Base-by-base conservation (phyloP, 1,140 invertebrate genomes). In the Hydropsyche tenuis region DNA sequence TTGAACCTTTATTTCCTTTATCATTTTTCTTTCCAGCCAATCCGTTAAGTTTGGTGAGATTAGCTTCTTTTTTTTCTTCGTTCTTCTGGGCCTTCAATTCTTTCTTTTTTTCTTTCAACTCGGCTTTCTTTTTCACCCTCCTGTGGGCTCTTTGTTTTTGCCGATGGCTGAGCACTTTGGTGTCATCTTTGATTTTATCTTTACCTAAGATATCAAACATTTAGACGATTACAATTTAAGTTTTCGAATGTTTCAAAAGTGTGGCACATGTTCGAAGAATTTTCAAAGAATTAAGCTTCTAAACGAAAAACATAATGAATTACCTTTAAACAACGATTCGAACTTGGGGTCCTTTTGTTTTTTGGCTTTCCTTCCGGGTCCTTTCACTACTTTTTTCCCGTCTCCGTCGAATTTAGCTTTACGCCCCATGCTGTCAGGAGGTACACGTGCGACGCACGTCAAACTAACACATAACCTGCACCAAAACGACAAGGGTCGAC, bases 311-410 rank as follows among this genome's bases (percentile, higher is more conserved):
- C 9, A 9, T 37, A 9, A n/a, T n/a, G n/a, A n/a, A n/a, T n/a
- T 84, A 88, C 88, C 83, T 81, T 81, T 75, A 46, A 90, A 79
- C 79, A 85, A 83, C 77, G 87, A 87, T 75, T 88, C 88, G 80
- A 95, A 91, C 56, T 85, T 84, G 7, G 94, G 94, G 76, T 92
- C 88, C 68, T 89, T 88, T 79, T 96, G 95, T 81, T 96, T 96
- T 76, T 89, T 92, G 0, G 16, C 86, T 85, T 96, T 97, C 73
- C 89, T 88, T 0, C 94, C 95, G 27, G 91, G 93, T 6, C 94
- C 94, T 82, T 89, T 92, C 78, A 93, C 93, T n/a, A 85, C 82
- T 64, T 89, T 88, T 75, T 89, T 89, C 9, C 25, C 71, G 43
- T 88, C 88, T 75, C 87, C 87, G 78, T 87, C 85, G 80, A 92